Evolutionary conservation across 2,797 vertebrate genomes (phyloP), one percentile per base, ranked within the genome.

Genomic region (Anabacerthia variegaticeps): DNA sequence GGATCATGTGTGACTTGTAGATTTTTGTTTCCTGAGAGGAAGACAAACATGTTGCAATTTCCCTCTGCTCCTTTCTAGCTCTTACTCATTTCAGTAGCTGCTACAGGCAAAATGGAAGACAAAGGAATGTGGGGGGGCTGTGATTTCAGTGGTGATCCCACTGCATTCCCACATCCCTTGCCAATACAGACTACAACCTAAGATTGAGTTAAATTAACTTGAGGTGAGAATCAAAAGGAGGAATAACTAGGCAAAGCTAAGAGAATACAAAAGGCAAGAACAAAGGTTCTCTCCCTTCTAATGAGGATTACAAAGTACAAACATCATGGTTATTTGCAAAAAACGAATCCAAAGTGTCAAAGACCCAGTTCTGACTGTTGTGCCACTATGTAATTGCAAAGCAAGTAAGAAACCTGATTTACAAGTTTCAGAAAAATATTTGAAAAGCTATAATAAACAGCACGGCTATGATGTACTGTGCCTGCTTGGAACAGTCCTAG

Each of bases 391-490:
- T 44, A 82, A 86, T 2, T 69, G 52, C 41, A 89, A 88, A 85
- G 69, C 55, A 71, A 89, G 73, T 41, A 65, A 62, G 73, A 88
- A 55, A 36, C 8, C 28, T 11, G 22, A 79, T 68, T 67, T 87
- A 51, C 44, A 67, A 67, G 62, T 85, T 92, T 44, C 49, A 89
- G 43, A 79, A 85, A 80, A 77, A 72, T n/a, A 65, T 93, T 18
- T 27, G 54, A 72, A 63, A 88, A 85, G 46, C 54, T 81, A 28
- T 62, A 92, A 72, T 28, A 88, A 88, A 67, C 30, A 77, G 17
- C 39, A 52, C 13, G 30, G 48, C 55, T 66, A 16, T 61, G n/a
- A 89, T 14, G 9, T 17, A 34, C 46, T 55, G 6, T 27, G 27
- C 67, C 37, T 56, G 77, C 71, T 32, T 59, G 22, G 39, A 89